phyloP scores from a whole-genome alignment of 2,113 vertebrate genomes.

The Syngnathus floridae region DNA sequence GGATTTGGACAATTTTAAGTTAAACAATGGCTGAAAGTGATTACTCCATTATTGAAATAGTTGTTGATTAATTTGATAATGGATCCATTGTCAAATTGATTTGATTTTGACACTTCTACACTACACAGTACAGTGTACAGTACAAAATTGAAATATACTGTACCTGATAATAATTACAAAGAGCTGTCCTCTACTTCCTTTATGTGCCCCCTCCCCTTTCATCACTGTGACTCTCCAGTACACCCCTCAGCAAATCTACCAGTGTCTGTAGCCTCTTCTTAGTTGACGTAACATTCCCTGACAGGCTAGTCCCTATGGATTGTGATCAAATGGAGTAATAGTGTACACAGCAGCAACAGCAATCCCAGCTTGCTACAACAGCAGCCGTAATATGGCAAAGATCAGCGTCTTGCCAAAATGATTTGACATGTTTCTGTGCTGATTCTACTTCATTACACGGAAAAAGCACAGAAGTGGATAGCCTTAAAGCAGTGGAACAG shows the following conservation, averaged over 20 bases:
- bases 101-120: too few species aligned
- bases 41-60: too few species aligned
- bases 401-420: constrained; percentile 46
- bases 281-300: constrained; percentile 57
- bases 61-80: too few species aligned
- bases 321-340: constrained; percentile 61
- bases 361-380: constrained; percentile 45
- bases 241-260: constrained; percentile 53
- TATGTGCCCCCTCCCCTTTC: constrained; percentile 5
- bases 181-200: constrained; percentile 9
- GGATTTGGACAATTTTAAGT: too few species aligned
- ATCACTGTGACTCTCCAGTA: constrained; percentile 35
- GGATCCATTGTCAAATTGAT: too few species aligned
- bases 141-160: neutral
- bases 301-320: constrained; percentile 66
- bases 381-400: constrained; percentile 55
- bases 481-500: neutral
- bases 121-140: neutral
- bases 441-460: constrained; percentile 30
- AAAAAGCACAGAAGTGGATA: neutral
- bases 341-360: constrained; percentile 60
- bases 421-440: constrained; percentile 49
- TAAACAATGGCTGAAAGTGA: too few species aligned
- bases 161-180: neutral
- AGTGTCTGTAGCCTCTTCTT: constrained; percentile 47